phyloP scores from a whole-genome alignment of 2,797 vertebrate species.

The Lerista edwardsae region DNA sequence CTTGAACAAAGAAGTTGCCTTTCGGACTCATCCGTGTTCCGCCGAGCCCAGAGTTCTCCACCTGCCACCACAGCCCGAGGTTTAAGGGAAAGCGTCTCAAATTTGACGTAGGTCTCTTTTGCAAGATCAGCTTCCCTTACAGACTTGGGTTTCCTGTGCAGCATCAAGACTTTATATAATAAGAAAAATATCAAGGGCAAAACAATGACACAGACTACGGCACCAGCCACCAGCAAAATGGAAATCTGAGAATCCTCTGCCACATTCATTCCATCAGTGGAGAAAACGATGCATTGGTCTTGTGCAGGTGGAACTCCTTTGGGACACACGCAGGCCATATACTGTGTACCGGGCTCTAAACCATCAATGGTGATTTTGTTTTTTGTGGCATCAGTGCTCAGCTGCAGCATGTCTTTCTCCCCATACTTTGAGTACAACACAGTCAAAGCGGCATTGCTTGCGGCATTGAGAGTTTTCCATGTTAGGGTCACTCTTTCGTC shows the following conservation, averaged over 20 bases:
- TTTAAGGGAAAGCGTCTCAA: conserved; percentile 91
- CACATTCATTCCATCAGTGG: conserved; percentile 77
- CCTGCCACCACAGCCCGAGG: conserved; percentile 79
- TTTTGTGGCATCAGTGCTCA: conserved; percentile 82
- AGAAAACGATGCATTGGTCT: conserved; percentile 91
- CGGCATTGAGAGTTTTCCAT: conserved; percentile 82
- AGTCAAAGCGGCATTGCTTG: conserved; percentile 77
- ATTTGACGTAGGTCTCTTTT: conserved; percentile 94
- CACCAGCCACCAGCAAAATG: conserved; percentile 80
- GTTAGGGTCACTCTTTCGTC: conserved; percentile 86
- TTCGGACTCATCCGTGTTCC: conserved; percentile 88
- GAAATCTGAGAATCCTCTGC: conserved; percentile 70
- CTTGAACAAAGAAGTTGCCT: conserved; percentile 90
- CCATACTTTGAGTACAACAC: conserved; percentile 90
- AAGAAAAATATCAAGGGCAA: conserved; percentile 88
- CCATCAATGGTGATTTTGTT: conserved; percentile 88
- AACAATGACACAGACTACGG: conserved; percentile 81
- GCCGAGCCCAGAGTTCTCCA: conserved; percentile 87
- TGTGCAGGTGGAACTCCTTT: conserved; percentile 81
- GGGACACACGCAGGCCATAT: conserved; percentile 89
- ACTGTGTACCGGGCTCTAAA: conserved; percentile 84
- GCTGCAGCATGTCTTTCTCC: conserved; percentile 85
- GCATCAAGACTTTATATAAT: conserved; percentile 89
- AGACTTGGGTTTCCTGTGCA: conserved; percentile 78
- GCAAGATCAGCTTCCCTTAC: conserved; percentile 84